These are phyloP conservation scores for Guaruba guarouba DNA, from an alignment of 2,113 vertebrate species.

Conservation along the genomic window DNA sequence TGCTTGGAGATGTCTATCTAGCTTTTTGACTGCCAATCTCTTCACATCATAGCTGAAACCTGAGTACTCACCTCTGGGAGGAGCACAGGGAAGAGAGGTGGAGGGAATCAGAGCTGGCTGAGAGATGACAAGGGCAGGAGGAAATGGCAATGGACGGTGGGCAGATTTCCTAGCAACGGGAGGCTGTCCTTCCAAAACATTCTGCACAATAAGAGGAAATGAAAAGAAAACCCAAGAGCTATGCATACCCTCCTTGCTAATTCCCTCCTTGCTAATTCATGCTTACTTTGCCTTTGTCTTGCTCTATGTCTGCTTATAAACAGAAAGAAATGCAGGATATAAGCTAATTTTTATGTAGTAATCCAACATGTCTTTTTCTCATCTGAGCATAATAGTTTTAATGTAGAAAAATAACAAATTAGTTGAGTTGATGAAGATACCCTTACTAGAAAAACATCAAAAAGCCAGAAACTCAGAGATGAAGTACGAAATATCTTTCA, in stretches of 20 bases:
- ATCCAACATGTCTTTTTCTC: neutral
- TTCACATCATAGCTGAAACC: neutral
- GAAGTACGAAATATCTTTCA: neutral
- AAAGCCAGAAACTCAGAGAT: neutral
- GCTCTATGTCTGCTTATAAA: neutral
- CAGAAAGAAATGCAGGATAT: neutral
- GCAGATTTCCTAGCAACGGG: neutral
- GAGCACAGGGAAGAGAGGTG: neutral
- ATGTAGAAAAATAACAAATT: neutral
- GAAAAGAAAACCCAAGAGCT: neutral
- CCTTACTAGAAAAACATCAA: neutral
- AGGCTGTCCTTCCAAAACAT: neutral
- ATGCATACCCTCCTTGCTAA: neutral
- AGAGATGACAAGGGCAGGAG: neutral
- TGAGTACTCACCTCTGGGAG: neutral
- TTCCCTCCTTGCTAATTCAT: neutral
- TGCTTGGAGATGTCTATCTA: neutral
- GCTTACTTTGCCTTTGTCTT: neutral
- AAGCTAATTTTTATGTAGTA: neutral
- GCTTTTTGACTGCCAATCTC: neutral
- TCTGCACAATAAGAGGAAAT: neutral
- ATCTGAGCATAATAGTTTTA: neutral
- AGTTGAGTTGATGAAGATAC: neutral
- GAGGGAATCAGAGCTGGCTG: neutral
- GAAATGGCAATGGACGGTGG: neutral